A percentile compares a stretch with the other conserved stretches of the same genome.
Evolutionary conservation across 2,113 vertebrate genomes (phyloP).

Genomic region (Platichthys stellatus): DNA sequence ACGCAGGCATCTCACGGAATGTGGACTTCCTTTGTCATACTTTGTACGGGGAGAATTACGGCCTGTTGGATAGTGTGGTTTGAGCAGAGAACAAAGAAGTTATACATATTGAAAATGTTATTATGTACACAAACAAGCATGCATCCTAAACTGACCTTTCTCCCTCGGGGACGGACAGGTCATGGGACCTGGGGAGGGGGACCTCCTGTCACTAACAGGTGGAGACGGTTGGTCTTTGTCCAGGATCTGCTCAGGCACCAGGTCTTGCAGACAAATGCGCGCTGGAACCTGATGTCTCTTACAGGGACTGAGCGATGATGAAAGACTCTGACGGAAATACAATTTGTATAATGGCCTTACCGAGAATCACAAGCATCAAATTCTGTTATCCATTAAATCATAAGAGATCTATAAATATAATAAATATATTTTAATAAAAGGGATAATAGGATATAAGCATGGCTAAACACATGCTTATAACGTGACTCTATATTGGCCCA

Average conservation of each 20-base stretch:
- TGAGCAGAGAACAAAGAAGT: background rate
- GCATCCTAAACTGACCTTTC: slow-evolving; percentile 43
- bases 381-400: background rate
- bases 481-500: too few species aligned
- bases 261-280: slow-evolving; percentile 66
- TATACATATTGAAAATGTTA: background rate
- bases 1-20: slow-evolving; percentile 77
- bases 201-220: slow-evolving; percentile 56
- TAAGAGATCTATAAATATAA: background rate
- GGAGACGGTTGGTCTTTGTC: slow-evolving; percentile 72
- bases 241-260: slow-evolving; percentile 67
- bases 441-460: too few species aligned
- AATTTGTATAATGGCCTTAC: background rate
- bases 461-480: too few species aligned
- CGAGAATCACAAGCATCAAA: background rate
- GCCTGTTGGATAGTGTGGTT: slow-evolving; percentile 37
- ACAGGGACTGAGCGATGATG: slow-evolving; percentile 64
- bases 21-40: slow-evolving; percentile 36
- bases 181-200: slow-evolving; percentile 38
- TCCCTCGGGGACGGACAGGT: slow-evolving; percentile 39
- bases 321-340: slow-evolving; percentile 55
- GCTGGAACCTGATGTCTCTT: slow-evolving; percentile 67
- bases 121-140: background rate
- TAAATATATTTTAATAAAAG: background rate
- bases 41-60: slow-evolving; percentile 59